These are phyloP conservation scores for Bufo gargarizans DNA, from an alignment of 2,113 vertebrate genomes.

Conservation along the genomic window DNA sequence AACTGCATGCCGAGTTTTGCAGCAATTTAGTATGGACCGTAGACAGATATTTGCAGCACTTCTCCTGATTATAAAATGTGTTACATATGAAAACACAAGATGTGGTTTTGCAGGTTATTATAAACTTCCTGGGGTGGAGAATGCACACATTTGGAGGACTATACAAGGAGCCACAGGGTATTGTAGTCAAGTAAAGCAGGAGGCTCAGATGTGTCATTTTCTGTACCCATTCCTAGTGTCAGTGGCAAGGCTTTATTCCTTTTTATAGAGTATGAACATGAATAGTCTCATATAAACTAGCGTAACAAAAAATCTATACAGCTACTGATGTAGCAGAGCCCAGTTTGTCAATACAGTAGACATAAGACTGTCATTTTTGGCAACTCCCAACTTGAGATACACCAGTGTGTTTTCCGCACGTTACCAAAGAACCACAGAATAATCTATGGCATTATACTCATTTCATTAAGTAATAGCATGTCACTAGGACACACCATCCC, in stretches of 20 bases:
- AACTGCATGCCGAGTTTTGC: no score
- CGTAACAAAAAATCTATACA: background rate
- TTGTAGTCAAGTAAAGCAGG: background rate
- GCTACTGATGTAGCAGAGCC: background rate
- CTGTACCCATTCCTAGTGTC: background rate
- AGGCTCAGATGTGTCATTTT: background rate
- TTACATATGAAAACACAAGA: background rate
- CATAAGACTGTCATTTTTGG: background rate
- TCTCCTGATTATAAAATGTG: background rate
- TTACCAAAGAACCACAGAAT: background rate
- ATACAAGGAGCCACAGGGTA: background rate
- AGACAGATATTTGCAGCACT: background rate
- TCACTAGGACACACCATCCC: no score
- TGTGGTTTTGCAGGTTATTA: conserved; percentile 1
- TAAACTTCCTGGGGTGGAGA: background rate
- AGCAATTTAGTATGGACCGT: background rate
- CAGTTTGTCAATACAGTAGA: background rate
- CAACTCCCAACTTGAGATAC: background rate
- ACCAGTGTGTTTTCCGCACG: background rate
- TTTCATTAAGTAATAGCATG: no score
- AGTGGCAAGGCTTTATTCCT: background rate
- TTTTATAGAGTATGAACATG: background rate
- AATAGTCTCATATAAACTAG: background rate
- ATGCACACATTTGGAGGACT: background rate
- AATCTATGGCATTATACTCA: no score